Base-by-base conservation (phyloP, 2,113 vertebrate species). In the Nyctereutes procyonoides region DNA sequence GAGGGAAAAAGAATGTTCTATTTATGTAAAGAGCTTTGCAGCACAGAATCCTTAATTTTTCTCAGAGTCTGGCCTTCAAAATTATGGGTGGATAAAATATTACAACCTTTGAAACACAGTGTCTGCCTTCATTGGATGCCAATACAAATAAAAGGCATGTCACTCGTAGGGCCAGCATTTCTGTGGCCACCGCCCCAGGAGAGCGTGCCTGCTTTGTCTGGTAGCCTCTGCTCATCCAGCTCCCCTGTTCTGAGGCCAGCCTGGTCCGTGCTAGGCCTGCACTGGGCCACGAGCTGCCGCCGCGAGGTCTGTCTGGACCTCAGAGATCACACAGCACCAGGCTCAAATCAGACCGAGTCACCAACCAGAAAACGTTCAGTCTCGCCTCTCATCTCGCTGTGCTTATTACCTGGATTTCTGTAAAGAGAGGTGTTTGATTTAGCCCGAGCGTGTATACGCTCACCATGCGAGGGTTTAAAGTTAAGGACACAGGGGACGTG, bases 51-150 rank as follows among this genome's bases (percentile, higher is more conserved):
- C 93, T 96, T 73, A 53, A 56, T 86, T 97, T 97, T 97, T 76
- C 93, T 94, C 92, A 20, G 63, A 96, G 73, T 77, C 98, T 90
- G 97, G 79, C 83, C 96, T 97, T 97, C 96, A 96, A 60, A 98
- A 91, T 95, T 65, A 38, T 38, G 79, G 84, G 35, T 56, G 90
- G 95, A 71, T 81, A 86, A 90, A 85, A 93, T 74, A 87, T 55
- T 67, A 3, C 62, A 16, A 0, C 32, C 24, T 71, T 14, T 67
- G 62, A 84, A 55, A 16, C 20, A 90, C 56, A 60, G 28, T 48
- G n/a, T 79, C 84, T 95, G 65, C 65, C n/a, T 95, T 92, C 94
- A 35, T 55, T 79, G 76, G 84, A 48, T 89, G 89, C 93, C 96
- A 69, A 0, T 4, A 62, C 35, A 69, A 53, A 95, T 9, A 16